Conservation (phyloP, 2,113 vertebrate species). For the Elachura formosa region DNA sequence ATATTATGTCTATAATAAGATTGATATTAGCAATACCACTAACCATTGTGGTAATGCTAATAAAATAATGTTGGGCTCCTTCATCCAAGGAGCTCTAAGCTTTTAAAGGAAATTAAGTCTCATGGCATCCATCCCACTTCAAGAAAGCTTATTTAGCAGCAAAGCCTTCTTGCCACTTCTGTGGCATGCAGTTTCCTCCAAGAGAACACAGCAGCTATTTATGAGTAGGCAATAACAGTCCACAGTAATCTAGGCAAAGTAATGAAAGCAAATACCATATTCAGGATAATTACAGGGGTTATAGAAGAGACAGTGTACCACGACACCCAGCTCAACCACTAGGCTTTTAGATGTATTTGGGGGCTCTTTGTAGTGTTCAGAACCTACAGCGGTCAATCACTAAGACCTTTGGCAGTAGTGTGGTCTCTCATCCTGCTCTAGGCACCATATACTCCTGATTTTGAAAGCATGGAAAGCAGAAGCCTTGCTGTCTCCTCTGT, state of each 20-base stretch:
- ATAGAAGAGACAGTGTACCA: not conserved
- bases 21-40: constrained; percentile 11
- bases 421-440: not conserved
- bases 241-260: not conserved
- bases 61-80: constrained; percentile 22
- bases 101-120: constrained; percentile 25
- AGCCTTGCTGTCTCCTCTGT: not conserved
- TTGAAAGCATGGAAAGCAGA: not conserved
- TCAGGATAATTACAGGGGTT: not conserved
- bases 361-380: not conserved
- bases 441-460: not conserved
- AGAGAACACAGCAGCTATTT: constrained; percentile 42
- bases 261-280: not conserved
- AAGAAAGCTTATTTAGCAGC: not conserved
- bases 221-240: not conserved
- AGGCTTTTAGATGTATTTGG: not conserved
- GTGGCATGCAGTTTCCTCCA: not conserved
- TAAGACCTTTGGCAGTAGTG: accelerated
- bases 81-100: not conserved
- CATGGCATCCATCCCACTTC: not conserved
- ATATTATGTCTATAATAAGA: not conserved
- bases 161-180: not conserved
- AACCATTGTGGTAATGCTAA: not conserved
- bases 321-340: not conserved
- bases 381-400: not conserved